Base-by-base conservation (phyloP, 2,888 invertebrate species). In the Pinctada fucata region DNA sequence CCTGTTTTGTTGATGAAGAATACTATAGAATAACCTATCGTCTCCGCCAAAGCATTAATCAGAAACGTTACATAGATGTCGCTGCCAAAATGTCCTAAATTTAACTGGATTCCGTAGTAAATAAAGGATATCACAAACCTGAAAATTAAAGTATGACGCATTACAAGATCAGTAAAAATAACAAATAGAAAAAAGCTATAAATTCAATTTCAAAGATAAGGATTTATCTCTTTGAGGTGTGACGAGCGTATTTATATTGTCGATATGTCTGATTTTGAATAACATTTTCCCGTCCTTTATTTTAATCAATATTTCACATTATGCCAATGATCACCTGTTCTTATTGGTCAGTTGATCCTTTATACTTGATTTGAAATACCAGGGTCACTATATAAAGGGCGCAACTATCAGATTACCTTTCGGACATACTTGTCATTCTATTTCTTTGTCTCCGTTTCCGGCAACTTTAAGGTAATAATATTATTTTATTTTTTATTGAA, bases 1-100 rank as follows among this genome's bases (percentile, higher is more conserved):
- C 69, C 69, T n/a, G 69, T 69, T 51, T 10, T 47, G 3, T 65
- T 49, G 16, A 63, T 47, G 2, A 73, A 6, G 8, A 63, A 63
- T 31, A 47, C 63, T 5, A 65, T 13, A 2, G 52, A 16, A 48
- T 47, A 64, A 0, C 52, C 73, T 49, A 73, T 47, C 45, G 65
- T 49, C 65, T 73, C 73, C 6, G 50, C 73, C 52, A 63, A 31
- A 49, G 45, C 48, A 4, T 63, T 48, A 49, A 73, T 58, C 4
- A 47, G 58, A 65, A 73, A 73, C 5, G 63, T 73, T 47, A 65
- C 16, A 48, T 47, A 73, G n/a, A 73, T 65, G 10, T 73, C 65
- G 10, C 65, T 65, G 49, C 65, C 51, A 48, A 73, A 65, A 13
- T 65, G 52, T 10, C 58, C 64, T 4, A 73, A 49, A 49, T 73